Evolutionary conservation across 1,140 invertebrate species (phyloP).

Genomic region (Phymastichus coffea): DNA sequence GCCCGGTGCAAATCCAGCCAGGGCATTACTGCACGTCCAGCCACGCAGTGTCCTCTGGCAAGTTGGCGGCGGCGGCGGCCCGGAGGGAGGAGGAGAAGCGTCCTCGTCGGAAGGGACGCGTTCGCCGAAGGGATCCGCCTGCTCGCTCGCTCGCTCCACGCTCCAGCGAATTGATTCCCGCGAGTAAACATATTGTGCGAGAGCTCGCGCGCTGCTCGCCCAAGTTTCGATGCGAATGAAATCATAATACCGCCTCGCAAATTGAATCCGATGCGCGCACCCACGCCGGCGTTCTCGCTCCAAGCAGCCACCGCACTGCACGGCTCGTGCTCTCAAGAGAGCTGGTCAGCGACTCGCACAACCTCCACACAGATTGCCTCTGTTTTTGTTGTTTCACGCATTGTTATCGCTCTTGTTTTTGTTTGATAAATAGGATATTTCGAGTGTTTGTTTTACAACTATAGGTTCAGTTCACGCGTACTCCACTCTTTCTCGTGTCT

Average conservation of each 20-base stretch:
- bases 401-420: not conserved
- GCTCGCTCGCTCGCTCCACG: slow-evolving; percentile 11
- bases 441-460: not conserved
- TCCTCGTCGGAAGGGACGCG: slow-evolving; percentile 10
- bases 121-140: slow-evolving; percentile 7
- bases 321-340: no score
- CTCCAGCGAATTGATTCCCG: slow-evolving; percentile 31
- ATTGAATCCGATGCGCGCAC: slow-evolving; percentile 26
- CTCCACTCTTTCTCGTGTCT: not conserved
- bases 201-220: not conserved
- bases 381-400: not conserved
- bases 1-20: no score
- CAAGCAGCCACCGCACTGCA: no score
- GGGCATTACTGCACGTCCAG: no score
- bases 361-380: no score
- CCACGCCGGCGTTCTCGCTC: not conserved
- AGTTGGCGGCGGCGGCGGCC: no score
- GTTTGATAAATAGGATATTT: not conserved
- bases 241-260: slow-evolving; percentile 31
- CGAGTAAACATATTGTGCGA: slow-evolving; percentile 33
- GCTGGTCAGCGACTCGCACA: no score
- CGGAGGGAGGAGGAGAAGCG: no score
- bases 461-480: no score
- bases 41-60: no score
- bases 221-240: slow-evolving; percentile 31